Conservation (phyloP, 53 echinoderm and acorn worm species). For the Patiria pectinifera region DNA sequence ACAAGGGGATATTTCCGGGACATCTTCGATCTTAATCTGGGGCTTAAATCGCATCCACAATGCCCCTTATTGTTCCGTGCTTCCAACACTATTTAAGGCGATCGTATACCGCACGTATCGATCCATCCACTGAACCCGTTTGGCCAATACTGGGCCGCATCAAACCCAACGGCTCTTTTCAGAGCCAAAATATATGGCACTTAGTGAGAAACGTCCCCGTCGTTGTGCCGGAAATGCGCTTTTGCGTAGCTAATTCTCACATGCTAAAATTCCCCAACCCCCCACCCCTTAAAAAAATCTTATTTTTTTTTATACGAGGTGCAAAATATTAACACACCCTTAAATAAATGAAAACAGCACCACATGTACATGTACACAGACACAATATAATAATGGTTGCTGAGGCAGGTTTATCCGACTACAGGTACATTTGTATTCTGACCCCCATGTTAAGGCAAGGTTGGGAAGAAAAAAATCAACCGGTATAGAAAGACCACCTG, state of each 20-base stretch:
- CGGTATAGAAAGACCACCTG: background rate
- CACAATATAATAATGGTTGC: background rate
- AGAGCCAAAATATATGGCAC: background rate
- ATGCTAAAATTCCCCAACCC: background rate
- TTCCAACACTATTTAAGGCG: too few species aligned
- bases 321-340: background rate
- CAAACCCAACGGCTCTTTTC: background rate
- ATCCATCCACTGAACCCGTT: background rate
- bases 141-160: background rate
- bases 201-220: background rate
- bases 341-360: background rate
- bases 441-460: background rate
- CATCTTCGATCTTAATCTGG: too few species aligned
- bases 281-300: background rate
- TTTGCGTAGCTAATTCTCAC: background rate
- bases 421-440: background rate
- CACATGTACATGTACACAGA: background rate
- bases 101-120: too few species aligned
- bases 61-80: too few species aligned
- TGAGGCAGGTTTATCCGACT: background rate
- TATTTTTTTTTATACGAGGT: background rate
- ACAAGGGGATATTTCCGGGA: too few species aligned
- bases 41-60: too few species aligned
- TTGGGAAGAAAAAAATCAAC: background rate
- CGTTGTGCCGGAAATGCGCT: background rate